Base-by-base conservation (phyloP, 2,797 vertebrate genomes). In the Alectoris magna region DNA sequence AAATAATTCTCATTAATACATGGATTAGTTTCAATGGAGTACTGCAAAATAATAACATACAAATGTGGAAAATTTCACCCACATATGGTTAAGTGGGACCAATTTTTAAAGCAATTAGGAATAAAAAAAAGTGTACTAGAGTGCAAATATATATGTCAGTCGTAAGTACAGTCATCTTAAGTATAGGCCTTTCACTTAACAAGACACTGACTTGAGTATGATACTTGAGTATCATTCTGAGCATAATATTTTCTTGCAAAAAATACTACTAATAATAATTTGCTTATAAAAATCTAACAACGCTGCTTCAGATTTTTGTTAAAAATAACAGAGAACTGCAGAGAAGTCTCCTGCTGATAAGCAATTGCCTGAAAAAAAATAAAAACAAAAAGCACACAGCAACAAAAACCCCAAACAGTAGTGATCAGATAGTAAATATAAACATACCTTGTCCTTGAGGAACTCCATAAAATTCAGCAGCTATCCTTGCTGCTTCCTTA, bases 401-500 rank as follows among this genome's bases (percentile, higher is more conserved):
- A 85, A 74, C 27, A 29, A 53, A 53, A 64, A 22, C 17, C 51
- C 56, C 70, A 49, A 60, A 53, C n/a, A 81, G 11, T 1, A 80
- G 36, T 58, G 41, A 62, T 76, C 90, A 95, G 41, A 63, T 10
- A 70, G 3, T 60, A 84, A 86, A 39, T 27, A 59, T 24, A 90
- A 96, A 98, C 98, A 97, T 98, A 99, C 99, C 98, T 97, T 98
- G 98, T 86, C 98, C 98, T 97, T 98, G 98, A 93, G 98, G 98
- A 84, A 98, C 98, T 86, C 99, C 98, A 31, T 99, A 99, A 97
- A 99, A 99, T 96, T 99, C 99, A 48, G 98, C 98, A 68, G 99
- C 99, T 97, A 99, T 99, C 96, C 99, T 98, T 46, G 99, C 99
- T 27, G 99, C 99, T 93, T 99, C 99, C 91, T 99, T 99, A 74